phyloP scores from a whole-genome alignment of 2,113 vertebrate genomes.

The Grammomys surdaster region DNA sequence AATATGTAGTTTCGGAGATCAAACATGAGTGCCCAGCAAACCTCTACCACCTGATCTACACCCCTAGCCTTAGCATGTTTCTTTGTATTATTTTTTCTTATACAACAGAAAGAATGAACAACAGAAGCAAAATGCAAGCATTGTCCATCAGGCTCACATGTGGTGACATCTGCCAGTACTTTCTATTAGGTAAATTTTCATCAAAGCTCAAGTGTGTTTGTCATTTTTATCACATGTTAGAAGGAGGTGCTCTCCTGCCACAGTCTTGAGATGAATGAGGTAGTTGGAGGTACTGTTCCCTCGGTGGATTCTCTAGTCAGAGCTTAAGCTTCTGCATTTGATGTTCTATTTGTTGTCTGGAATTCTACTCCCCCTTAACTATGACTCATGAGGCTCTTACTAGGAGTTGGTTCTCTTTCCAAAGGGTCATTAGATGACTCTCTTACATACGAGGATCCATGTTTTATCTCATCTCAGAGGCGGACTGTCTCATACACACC shows the following conservation, averaged over 20 bases:
- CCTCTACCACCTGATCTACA: background rate
- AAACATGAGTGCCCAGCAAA: background rate
- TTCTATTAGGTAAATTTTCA: background rate
- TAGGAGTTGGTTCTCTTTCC: background rate
- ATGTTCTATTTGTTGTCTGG: background rate
- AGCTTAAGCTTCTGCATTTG: background rate
- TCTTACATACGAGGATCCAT: background rate
- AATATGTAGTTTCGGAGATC: too few species aligned
- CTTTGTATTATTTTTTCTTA: background rate
- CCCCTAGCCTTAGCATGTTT: background rate
- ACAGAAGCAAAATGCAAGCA: background rate
- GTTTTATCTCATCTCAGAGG: background rate
- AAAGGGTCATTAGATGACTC: background rate
- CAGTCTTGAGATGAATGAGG: background rate
- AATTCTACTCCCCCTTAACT: background rate
- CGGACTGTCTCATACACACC: accelerated
- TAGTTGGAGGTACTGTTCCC: background rate
- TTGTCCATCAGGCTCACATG: background rate
- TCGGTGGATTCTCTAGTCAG: accelerated
- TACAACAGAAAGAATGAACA: background rate
- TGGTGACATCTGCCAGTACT: background rate
- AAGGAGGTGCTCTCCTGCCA: background rate
- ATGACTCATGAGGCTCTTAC: background rate
- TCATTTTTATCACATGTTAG: constrained; percentile 24
- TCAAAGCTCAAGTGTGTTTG: background rate